Percentiles rank a stretch among this genome's conserved stretches.
Evolutionary conservation across 2,888 invertebrate species (phyloP).

Genomic region (Drosophila rellima): DNA sequence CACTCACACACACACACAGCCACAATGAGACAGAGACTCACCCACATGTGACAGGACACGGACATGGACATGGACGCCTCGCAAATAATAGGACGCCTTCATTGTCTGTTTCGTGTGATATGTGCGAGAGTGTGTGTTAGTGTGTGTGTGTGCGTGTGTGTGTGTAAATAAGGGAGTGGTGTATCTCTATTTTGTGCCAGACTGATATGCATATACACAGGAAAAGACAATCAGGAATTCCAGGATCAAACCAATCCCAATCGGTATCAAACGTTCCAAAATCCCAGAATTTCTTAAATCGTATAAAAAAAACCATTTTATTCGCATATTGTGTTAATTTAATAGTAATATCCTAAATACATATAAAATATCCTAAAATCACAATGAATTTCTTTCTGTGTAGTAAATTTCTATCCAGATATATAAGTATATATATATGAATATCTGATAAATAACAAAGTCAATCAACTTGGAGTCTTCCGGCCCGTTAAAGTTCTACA

Average conservation of each 20-base stretch:
- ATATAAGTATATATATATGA: neutral
- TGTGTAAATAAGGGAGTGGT: slow-evolving; percentile 2
- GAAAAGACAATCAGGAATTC: too few relatives aligned
- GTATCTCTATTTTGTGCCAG: slow-evolving; percentile 15
- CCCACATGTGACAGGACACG: slow-evolving; percentile 28
- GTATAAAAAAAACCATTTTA: too few relatives aligned
- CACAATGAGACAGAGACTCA: slow-evolving; percentile 18
- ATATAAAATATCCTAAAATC: too few relatives aligned
- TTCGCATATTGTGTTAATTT: too few relatives aligned
- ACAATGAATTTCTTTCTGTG: too few relatives aligned
- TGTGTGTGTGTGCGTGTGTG: slow-evolving; percentile 4
- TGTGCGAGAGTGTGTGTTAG: neutral
- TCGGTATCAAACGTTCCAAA: too few relatives aligned
- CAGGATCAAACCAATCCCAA: too few relatives aligned
- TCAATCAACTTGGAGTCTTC: slow-evolving; percentile 6
- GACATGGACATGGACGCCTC: slow-evolving; percentile 34
- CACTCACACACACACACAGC: slow-evolving; percentile 13
- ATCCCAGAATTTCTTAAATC: too few relatives aligned
- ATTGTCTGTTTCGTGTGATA: slow-evolving; percentile 57
- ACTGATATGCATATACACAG: slow-evolving; percentile 8
- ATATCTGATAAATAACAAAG: slow-evolving; percentile 2
- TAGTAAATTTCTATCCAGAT: neutral
- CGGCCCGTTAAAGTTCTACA: slow-evolving; percentile 11
- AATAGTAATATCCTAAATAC: too few relatives aligned
- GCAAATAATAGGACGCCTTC: slow-evolving; percentile 47